These are phyloP conservation scores for Murina feae DNA, from an alignment of 2,113 vertebrate genomes.

Conservation along the genomic window DNA sequence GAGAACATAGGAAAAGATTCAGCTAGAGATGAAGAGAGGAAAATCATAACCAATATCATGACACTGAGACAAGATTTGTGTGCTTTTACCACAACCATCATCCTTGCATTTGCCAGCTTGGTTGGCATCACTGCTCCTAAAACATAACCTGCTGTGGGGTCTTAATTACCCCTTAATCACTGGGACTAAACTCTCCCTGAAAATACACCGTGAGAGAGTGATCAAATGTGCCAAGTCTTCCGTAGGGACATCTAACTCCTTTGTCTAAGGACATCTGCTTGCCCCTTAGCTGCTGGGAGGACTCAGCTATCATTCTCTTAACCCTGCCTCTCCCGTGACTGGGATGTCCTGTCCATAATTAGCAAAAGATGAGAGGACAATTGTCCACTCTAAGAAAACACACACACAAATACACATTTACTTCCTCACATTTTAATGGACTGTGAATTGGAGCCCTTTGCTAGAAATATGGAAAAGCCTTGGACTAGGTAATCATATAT, in stretches of 20 bases:
- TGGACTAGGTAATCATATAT: background rate
- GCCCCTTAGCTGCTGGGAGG: background rate
- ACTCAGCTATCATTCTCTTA: background rate
- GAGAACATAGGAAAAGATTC: background rate
- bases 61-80: background rate
- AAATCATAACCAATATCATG: background rate
- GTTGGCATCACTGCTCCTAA: background rate
- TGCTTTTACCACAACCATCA: background rate
- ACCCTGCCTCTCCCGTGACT: background rate
- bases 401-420: background rate
- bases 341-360: background rate
- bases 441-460: background rate
- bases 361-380: background rate
- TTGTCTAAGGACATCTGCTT: background rate
- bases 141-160: background rate
- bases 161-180: background rate
- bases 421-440: background rate
- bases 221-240: background rate
- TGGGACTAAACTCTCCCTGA: background rate
- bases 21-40: background rate
- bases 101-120: background rate
- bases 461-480: background rate
- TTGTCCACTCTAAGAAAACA: background rate
- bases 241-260: background rate
- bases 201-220: background rate